phyloP scores from a whole-genome alignment of 2,113 vertebrate genomes.

The Numida meleagris region DNA sequence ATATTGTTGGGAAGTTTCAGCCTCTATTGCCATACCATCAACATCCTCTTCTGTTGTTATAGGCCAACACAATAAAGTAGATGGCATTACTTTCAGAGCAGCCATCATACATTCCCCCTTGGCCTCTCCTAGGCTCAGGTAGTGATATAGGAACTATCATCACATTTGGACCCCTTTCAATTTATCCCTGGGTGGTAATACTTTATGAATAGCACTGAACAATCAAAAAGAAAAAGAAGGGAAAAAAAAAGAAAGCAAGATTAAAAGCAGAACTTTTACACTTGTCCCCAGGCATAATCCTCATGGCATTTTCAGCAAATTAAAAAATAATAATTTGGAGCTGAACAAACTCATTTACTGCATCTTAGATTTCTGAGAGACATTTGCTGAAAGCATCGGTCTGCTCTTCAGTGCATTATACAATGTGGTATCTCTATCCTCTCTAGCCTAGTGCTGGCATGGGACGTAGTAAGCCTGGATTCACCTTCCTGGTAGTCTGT shows the following conservation, averaged over 20 bases:
- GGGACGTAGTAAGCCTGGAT: not conserved
- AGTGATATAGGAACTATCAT: conserved; percentile 54
- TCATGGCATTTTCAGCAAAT: not conserved
- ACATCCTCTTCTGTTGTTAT: not conserved
- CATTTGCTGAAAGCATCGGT: not conserved
- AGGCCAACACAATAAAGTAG: not conserved
- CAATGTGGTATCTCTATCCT: not conserved
- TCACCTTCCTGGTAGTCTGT: not conserved
- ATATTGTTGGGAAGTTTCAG: not conserved
- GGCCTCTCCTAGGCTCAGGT: conserved; percentile 29
- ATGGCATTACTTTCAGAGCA: not conserved
- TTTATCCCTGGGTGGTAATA: conserved; percentile 49
- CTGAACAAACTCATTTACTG: not conserved
- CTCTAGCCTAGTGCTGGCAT: not conserved
- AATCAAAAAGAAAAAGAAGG: conserved; percentile 2
- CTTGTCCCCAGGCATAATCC: not conserved
- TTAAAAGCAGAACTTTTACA: conserved; percentile 25
- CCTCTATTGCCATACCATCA: not conserved
- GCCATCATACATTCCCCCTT: not conserved
- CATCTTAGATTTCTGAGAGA: not conserved
- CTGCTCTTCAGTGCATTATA: not conserved
- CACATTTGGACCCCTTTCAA: conserved; percentile 34
- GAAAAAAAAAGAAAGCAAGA: not conserved
- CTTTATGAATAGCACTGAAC: conserved; percentile 39
- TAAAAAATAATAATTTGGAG: not conserved